A percentile compares a stretch with the other conserved stretches of the same genome.
These are phyloP conservation scores for Anoura caudifer DNA, from an alignment of 2,113 vertebrate genomes.

Conservation along the genomic window DNA sequence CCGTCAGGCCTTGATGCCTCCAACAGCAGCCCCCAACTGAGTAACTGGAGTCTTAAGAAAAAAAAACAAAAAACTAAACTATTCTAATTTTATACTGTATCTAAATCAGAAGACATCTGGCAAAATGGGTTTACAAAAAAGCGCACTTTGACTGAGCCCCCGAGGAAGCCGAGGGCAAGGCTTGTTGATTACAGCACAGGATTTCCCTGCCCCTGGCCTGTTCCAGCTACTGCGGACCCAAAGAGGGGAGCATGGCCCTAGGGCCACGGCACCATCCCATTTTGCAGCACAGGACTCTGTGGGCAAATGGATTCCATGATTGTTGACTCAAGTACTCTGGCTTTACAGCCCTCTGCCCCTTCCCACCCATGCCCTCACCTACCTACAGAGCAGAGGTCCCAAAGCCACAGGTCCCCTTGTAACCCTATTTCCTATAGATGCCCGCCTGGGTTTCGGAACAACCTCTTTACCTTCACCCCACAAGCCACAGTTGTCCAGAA, in stretches of 20 bases:
- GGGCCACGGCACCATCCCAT: neutral
- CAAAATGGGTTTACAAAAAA: neutral
- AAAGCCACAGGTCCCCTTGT: neutral
- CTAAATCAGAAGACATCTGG: constrained; percentile 1
- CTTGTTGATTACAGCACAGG: neutral
- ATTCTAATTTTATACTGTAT: neutral
- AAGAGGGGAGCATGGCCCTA: neutral
- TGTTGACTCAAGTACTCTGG: neutral
- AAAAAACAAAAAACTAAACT: neutral
- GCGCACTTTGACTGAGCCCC: neutral
- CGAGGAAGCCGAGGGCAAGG: neutral
- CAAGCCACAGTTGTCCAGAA: neutral
- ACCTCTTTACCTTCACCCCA: constrained; percentile 26
- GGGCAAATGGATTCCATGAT: neutral
- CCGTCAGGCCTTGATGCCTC: neutral
- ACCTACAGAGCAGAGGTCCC: constrained; percentile 26
- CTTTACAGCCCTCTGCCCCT: neutral
- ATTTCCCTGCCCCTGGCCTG: neutral
- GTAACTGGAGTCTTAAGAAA: neutral
- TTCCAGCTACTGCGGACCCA: neutral
- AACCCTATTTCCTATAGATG: constrained; percentile 1
- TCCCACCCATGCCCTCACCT: neutral
- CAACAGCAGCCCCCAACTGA: neutral
- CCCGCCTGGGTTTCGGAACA: constrained; percentile 3
- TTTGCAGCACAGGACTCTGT: neutral